Percentiles rank a stretch among this genome's conserved stretches.
Evolutionary conservation across 2,888 invertebrate species (phyloP).

Genomic region (Physocephala rufipes): DNA sequence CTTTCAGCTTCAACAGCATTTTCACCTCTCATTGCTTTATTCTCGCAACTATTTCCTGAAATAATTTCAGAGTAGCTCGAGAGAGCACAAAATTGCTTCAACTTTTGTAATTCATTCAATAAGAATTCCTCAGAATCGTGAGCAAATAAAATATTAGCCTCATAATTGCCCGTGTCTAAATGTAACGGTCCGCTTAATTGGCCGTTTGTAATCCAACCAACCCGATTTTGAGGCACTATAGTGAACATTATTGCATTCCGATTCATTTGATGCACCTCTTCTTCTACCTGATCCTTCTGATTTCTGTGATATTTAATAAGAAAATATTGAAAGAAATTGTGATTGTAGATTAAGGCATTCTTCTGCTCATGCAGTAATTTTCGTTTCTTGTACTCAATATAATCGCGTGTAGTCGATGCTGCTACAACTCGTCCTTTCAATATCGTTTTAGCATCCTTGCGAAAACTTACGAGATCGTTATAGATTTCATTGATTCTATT

Average conservation of each 20-base stretch:
- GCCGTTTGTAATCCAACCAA: background rate
- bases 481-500: constrained; percentile 17
- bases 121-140: constrained; percentile 48
- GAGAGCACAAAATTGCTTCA: constrained; percentile 52
- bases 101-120: constrained; percentile 47
- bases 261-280: too few relatives aligned
- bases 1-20: constrained; percentile 11
- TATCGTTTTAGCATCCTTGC: constrained; percentile 5
- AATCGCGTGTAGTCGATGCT: constrained; percentile 10
- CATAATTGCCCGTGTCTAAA: background rate
- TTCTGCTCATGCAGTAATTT: constrained; percentile 4
- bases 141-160: constrained; percentile 49
- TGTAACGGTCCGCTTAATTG: background rate
- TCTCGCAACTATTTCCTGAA: background rate
- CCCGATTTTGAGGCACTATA: constrained; percentile 8
- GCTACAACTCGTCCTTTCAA: constrained; percentile 4
- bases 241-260: constrained; percentile 9
- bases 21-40: background rate
- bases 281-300: background rate
- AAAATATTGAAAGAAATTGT: background rate
- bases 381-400: constrained; percentile 16
- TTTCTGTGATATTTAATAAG: constrained; percentile 6
- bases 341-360: background rate
- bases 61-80: constrained; percentile 40
- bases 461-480: background rate